Evolutionary conservation across 2,888 invertebrate species (phyloP).

Genomic region (Drosophila eohydei): DNA sequence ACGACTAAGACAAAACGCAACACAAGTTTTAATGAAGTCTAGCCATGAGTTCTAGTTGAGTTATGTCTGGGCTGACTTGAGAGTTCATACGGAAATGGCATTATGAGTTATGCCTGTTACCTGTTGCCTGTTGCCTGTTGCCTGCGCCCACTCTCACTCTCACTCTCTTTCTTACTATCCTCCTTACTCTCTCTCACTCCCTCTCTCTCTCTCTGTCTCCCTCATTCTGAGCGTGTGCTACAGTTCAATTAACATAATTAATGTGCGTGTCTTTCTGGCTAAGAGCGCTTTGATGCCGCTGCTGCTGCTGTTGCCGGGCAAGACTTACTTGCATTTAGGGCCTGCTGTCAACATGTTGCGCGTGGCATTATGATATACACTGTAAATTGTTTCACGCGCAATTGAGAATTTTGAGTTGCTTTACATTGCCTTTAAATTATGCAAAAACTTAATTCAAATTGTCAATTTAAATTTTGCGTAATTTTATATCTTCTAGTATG

Average conservation of each 20-base stretch:
- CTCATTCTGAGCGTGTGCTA: conserved; percentile 39
- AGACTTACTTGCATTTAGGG: conserved; percentile 8
- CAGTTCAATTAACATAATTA: conserved; percentile 78
- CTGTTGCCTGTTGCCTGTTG: conserved; percentile 10
- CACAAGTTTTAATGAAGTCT: conserved; percentile 74
- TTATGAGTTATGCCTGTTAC: conserved; percentile 71
- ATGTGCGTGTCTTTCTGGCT: conserved; percentile 53
- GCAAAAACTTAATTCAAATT: not conserved
- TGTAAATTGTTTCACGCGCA: not conserved
- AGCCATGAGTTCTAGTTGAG: conserved; percentile 53
- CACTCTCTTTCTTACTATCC: not conserved
- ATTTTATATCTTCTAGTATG: not conserved
- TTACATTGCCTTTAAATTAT: not conserved
- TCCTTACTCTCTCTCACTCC: not conserved
- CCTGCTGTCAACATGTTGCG: conserved; percentile 30
- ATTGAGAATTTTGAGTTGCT: not conserved
- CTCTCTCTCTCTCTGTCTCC: not conserved
- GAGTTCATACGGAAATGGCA: conserved; percentile 65
- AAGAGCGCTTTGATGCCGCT: conserved; percentile 27
- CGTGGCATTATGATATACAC: conserved; percentile 18
- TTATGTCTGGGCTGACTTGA: conserved; percentile 38
- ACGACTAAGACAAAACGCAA: conserved; percentile 43
- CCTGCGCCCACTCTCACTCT: conserved; percentile 20
- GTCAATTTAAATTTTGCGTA: not conserved
- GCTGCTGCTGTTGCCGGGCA: not conserved